phyloP scores from a whole-genome alignment of 2,797 vertebrate species.

The Paguma larvata region DNA sequence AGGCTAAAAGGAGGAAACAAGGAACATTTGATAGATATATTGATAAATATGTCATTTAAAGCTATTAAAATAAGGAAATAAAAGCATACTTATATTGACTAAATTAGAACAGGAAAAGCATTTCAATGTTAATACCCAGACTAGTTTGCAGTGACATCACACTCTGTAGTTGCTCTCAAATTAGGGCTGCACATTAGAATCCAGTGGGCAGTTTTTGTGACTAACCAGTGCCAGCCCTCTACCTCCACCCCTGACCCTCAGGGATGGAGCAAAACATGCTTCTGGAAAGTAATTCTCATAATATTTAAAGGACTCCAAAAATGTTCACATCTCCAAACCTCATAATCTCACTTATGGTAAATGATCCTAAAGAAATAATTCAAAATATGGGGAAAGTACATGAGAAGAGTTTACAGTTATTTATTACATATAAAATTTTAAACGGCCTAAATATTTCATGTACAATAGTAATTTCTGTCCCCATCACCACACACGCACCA shows the following conservation, averaged over 20 bases:
- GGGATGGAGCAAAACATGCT: background rate
- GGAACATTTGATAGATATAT: background rate
- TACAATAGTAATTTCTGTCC: background rate
- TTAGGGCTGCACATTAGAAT: background rate
- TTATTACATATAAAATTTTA: conserved; percentile 57
- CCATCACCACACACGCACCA: background rate
- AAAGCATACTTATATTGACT: background rate
- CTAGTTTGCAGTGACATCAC: background rate
- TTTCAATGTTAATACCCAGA: background rate
- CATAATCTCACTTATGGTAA: conserved; percentile 15
- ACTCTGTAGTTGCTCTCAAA: background rate
- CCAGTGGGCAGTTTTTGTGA: background rate
- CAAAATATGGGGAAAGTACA: background rate
- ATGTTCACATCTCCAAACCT: conserved; percentile 31
- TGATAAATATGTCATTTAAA: conserved; percentile 13
- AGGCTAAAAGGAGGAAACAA: background rate
- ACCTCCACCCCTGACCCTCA: background rate
- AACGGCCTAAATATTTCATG: conserved; percentile 15
- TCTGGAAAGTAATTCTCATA: conserved; percentile 47
- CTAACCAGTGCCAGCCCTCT: background rate
- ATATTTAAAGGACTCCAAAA: conserved; percentile 26
- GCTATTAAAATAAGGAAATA: background rate
- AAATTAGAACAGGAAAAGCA: background rate
- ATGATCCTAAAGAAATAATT: conserved; percentile 43
- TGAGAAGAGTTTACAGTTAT: conserved; percentile 11